A percentile compares a stretch with the other conserved stretches of the same genome.
Conservation (phyloP, 2,888 invertebrate genomes). For the Drosophila mercatorum region DNA sequence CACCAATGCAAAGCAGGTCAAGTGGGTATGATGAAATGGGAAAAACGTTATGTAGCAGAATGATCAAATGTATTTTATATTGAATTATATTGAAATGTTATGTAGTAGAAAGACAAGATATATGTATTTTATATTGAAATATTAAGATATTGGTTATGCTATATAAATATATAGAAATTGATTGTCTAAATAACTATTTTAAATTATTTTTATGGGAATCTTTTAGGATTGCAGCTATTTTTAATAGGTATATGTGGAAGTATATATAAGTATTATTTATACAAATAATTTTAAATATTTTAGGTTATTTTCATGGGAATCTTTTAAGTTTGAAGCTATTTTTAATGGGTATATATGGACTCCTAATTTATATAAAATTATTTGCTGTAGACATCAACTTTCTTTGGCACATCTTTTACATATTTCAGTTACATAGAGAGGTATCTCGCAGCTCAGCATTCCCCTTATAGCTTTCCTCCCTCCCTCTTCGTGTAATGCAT, state of each 20-base stretch:
- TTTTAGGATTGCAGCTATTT: neutral
- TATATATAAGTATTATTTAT: neutral
- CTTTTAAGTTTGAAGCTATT: too few relatives aligned
- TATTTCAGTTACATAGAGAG: neutral
- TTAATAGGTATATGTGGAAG: neutral
- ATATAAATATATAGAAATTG: neutral
- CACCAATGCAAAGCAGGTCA: neutral
- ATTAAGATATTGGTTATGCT: neutral
- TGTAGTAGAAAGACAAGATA: too few relatives aligned
- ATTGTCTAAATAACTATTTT: neutral
- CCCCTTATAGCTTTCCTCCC: neutral
- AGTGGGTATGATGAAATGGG: neutral
- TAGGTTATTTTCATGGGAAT: too few relatives aligned
- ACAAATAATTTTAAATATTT: neutral
- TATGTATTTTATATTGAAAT: too few relatives aligned
- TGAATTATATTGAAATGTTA: neutral
- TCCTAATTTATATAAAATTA: too few relatives aligned
- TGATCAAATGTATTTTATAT: neutral
- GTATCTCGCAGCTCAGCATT: slow-evolving; percentile 1
- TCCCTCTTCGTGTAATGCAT: slow-evolving; percentile 40
- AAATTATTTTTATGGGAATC: neutral
- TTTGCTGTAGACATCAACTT: neutral
- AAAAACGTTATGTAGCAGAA: too few relatives aligned
- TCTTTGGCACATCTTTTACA: neutral
- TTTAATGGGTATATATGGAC: too few relatives aligned